Evolutionary conservation across 2,113 vertebrate genomes (phyloP), one percentile per base, ranked within the genome.

Genomic region (Seriola rivoliana): DNA sequence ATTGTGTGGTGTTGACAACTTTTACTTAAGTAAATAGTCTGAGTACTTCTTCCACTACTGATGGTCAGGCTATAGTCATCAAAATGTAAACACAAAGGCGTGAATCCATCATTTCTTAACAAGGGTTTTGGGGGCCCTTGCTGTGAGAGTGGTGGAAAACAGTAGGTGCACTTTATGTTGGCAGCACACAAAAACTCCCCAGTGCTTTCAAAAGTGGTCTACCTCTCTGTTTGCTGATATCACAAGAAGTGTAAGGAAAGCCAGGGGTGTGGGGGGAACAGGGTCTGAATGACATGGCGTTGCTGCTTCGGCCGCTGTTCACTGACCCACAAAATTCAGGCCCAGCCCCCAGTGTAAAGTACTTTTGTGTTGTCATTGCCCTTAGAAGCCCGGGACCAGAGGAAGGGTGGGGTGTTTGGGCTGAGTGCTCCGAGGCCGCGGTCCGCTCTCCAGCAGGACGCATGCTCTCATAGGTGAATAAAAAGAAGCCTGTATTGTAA

Each of bases 251-350:
- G 88, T 81, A 66, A 91, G 93, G 84, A 85, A 57, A 80, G 89
- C 63, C 2, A 40, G 64, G 88, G 86, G 85, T 46, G 86, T 77
- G 69, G 79, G 82, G 83, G 78, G 80, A 71, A 42, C 57, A 14
- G 67, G 78, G 69, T 81, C 76, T 92, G 93, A 94, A 94, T 95
- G 94, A 94, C 93, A 93, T 48, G 83, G 84, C 84, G 82, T 89
- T 89, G 91, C 90, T 90, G 91, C 91, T 75, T 85, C 65, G 65
- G 84, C 88, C 77, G 50, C 88, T 92, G 90, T 86, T 93, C 92
- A 79, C 75, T 95, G 95, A 96, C 95, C 95, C 95, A 90, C 89
- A 93, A 94, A 95, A 94, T 92, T 69, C 89, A 70, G 62, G 71
- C 88, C 88, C 93, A 93, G 86, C 93, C 92, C 93, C 95, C 88